Evolutionary conservation across 2,797 vertebrate species (phyloP).

Genomic region (Myiotriccus ornatus): DNA sequence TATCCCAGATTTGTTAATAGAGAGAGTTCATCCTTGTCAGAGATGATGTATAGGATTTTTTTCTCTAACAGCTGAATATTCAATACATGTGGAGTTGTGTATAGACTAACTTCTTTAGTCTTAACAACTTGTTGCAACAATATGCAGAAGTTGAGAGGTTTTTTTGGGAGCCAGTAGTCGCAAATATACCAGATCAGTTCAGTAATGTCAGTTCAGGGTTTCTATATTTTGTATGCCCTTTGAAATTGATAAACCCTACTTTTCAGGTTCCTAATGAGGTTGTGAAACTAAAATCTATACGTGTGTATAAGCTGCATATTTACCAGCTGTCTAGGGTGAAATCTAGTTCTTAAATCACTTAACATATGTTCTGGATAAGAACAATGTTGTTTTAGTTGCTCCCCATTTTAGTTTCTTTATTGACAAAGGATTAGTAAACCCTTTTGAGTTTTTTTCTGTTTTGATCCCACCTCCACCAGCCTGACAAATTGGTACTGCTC

Average conservation of each 20-base stretch:
- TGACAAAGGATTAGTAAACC: conserved; percentile 1
- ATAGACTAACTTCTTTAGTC: neutral
- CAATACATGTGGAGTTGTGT: neutral
- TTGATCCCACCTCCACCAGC: neutral
- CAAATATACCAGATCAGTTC: neutral
- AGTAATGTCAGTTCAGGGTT: neutral
- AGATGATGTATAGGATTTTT: neutral
- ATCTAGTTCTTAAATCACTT: neutral
- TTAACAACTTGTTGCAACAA: neutral
- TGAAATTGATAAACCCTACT: neutral
- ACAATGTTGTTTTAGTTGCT: neutral
- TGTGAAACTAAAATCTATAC: neutral
- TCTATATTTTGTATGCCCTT: neutral
- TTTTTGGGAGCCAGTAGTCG: neutral
- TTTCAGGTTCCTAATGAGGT: neutral
- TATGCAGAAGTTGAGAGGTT: neutral
- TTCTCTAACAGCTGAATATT: neutral
- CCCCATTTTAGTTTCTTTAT: conserved; percentile 41
- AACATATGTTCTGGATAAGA: neutral
- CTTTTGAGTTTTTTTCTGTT: neutral
- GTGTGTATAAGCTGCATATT: neutral
- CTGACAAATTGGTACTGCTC: neutral
- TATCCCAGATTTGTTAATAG: neutral
- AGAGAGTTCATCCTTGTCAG: neutral
- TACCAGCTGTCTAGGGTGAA: neutral